A percentile compares a stretch with the other conserved stretches of the same genome.
phyloP scores from a whole-genome alignment of 2,113 vertebrate genomes.

The Tonatia bakeri region DNA sequence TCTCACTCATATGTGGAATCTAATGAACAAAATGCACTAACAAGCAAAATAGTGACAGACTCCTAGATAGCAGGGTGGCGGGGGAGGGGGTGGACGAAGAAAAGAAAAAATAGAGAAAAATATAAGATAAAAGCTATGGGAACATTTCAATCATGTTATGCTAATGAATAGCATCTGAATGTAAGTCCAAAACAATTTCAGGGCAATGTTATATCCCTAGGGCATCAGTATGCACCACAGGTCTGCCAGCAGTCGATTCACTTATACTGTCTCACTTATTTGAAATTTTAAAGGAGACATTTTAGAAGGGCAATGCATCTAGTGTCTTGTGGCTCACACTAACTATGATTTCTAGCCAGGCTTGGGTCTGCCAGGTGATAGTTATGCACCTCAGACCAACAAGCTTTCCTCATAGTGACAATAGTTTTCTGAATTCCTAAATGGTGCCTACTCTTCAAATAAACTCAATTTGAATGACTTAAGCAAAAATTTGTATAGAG shows the following conservation, averaged over 20 bases:
- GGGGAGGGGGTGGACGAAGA: too few species aligned
- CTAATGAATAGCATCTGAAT: not conserved
- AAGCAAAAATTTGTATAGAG: not conserved
- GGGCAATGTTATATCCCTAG: not conserved
- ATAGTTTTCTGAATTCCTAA: not conserved
- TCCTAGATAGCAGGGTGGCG: too few species aligned
- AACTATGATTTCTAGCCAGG: not conserved
- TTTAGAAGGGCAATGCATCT: not conserved
- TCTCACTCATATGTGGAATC: too few species aligned
- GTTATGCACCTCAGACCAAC: not conserved
- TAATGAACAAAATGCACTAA: too few species aligned
- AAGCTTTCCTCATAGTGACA: not conserved
- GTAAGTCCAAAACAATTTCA: conserved; percentile 34
- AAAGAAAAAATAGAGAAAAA: too few species aligned
- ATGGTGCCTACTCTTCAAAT: not conserved
- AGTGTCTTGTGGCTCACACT: not conserved
- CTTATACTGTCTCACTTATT: not conserved
- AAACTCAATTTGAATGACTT: not conserved
- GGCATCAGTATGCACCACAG: not conserved
- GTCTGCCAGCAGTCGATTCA: not conserved
- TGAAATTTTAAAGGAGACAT: not conserved
- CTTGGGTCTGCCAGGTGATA: not conserved
- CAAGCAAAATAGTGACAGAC: too few species aligned
- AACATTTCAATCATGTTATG: not conserved
- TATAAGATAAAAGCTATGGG: not conserved